Percentiles rank a stretch among this genome's conserved stretches.
phyloP scores from a whole-genome alignment of 2,888 invertebrate genomes.

The Hypena proboscidalis region DNA sequence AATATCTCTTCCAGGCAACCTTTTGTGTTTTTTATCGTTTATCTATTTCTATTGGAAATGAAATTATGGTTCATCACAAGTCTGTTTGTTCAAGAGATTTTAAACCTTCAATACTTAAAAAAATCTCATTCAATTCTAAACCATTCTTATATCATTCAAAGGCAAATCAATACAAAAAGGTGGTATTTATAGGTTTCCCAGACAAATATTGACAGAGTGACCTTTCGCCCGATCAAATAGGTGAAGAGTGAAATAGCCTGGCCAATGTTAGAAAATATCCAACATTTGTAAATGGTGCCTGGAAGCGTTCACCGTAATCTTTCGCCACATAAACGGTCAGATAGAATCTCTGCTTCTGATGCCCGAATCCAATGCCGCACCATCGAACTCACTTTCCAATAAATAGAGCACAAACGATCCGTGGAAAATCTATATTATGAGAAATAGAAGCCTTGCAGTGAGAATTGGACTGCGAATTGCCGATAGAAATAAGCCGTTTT shows the following conservation, averaged over 20 bases:
- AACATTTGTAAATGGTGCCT: slow-evolving; percentile 19
- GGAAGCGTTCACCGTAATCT: slow-evolving; percentile 38
- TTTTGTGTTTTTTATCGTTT: too few species aligned
- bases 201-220: slow-evolving; percentile 3
- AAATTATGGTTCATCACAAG: too few species aligned
- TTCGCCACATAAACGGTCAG: slow-evolving; percentile 42
- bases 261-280: slow-evolving; percentile 33
- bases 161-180: slow-evolving; percentile 1
- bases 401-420: slow-evolving; percentile 75
- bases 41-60: too few species aligned
- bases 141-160: too few species aligned
- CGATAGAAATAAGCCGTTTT: too few species aligned
- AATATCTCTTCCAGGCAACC: too few species aligned
- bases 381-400: slow-evolving; percentile 64
- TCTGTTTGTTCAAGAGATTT: too few species aligned
- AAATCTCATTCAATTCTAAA: too few species aligned
- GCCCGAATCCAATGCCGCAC: slow-evolving; percentile 23
- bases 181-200: background rate
- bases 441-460: background rate
- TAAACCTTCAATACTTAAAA: too few species aligned
- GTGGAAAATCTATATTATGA: slow-evolving; percentile 67
- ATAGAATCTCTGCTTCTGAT: slow-evolving; percentile 44
- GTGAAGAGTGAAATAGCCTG: slow-evolving; percentile 35
- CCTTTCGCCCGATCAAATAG: slow-evolving; percentile 21
- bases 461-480: background rate